Conservation (phyloP, 2,888 invertebrate genomes). For the Clunio marinus region DNA sequence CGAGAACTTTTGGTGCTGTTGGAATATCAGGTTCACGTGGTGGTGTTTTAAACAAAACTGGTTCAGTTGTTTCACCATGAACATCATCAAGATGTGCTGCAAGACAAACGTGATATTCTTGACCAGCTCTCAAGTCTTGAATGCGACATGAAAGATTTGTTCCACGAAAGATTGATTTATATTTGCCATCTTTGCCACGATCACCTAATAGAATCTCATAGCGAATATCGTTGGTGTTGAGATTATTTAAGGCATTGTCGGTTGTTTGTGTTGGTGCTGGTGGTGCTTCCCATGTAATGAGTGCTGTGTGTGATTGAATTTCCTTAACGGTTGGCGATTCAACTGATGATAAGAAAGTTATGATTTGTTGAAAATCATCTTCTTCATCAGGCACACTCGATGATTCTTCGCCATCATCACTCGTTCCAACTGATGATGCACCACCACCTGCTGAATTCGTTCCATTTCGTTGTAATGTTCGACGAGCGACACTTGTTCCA, state of each 20-base stretch:
- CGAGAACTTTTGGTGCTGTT: slow-evolving; percentile 67
- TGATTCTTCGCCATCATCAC: slow-evolving; percentile 73
- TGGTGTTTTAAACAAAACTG: slow-evolving; percentile 74
- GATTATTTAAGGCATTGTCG: slow-evolving; percentile 44
- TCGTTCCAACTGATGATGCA: slow-evolving; percentile 59
- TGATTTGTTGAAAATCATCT: slow-evolving; percentile 61
- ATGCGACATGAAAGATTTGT: slow-evolving; percentile 72
- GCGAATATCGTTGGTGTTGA: slow-evolving; percentile 57
- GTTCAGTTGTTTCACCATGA: slow-evolving; percentile 71
- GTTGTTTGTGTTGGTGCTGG: slow-evolving; percentile 53
- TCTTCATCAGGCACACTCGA: slow-evolving; percentile 71
- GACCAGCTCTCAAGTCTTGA: slow-evolving; percentile 80
- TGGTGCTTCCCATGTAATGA: slow-evolving; percentile 77
- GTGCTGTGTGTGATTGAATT: slow-evolving; percentile 76
- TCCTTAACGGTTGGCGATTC: slow-evolving; percentile 71
- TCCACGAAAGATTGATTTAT: slow-evolving; percentile 79
- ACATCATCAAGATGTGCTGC: slow-evolving; percentile 70
- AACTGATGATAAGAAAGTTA: slow-evolving; percentile 69
- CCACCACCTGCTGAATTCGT: slow-evolving; percentile 54
- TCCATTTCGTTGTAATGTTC: slow-evolving; percentile 43
- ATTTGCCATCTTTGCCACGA: slow-evolving; percentile 72
- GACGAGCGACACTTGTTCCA: slow-evolving; percentile 50
- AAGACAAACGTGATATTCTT: slow-evolving; percentile 77
- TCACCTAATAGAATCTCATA: slow-evolving; percentile 80
- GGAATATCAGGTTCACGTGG: slow-evolving; percentile 77